Evolutionary conservation across 35 echinoderm and acorn worm species (phyloP), one percentile per base, ranked within the genome.

Genomic region (Patiria miniata): DNA sequence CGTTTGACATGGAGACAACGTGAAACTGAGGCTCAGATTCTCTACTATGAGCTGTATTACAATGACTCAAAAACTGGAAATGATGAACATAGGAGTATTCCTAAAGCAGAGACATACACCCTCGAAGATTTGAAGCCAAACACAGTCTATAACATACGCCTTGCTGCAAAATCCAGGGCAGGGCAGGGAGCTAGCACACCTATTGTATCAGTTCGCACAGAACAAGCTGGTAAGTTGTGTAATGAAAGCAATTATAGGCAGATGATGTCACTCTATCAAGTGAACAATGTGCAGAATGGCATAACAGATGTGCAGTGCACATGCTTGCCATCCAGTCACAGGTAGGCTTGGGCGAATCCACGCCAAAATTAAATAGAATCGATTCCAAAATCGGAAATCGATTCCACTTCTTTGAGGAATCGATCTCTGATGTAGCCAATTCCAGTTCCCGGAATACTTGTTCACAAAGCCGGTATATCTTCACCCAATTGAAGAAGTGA

Each of bases 11-110:
- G 96, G 96, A 65, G 55, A 1, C 89, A 87, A 79, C 84, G 89
- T 15, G 90, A 91, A 19, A 95, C 55, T 29, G 90, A 91, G n/a
- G 68, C 81, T 28, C 54, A 59, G 7, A 88, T 91, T 55, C 55
- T 44, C 8, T 84, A 81, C 14, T 99, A 99, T 55, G 96, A 99
- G 83, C 83, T 99, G 28, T 98, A 94, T 78, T 99, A 95, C 83
- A 95, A 99, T 37, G 89, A 53, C 39, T 99, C 96, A 1, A 89
- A 52, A 7, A 80, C 78, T 1, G 83, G 78, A 1, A 73, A 77
- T 26, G 81, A 88, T 39, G 61, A 95, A 60, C 81, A 94, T 38
- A 60, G 85, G 37, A 90, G 77, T 36, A 89, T 87, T n/a, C 68
- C 89, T n/a, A 57, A 83, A 3, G 68, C 73, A n/a, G 79, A 57